Base-by-base conservation (phyloP, 2,113 vertebrate species). In the Xiphophorus hellerii region DNA sequence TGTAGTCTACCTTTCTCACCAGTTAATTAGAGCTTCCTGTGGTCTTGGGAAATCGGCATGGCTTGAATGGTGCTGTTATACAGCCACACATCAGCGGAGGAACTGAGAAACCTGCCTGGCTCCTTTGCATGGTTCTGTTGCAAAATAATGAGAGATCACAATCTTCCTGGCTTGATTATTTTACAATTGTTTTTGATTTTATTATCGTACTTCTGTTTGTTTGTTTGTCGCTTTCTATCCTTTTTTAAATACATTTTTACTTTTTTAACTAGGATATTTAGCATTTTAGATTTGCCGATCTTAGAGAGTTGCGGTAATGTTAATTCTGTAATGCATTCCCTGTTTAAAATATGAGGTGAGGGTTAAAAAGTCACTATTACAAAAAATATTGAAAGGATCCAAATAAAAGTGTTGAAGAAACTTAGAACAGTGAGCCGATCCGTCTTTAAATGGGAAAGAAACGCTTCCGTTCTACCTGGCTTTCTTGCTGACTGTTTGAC, bases 61-160 rank as follows among this genome's bases (percentile, higher is more conserved):
- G 87, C 87, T 89, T 74, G 68, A 76, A 79, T 78, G 83, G 79
- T 78, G 75, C 87, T 83, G 87, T 79, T 82, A 62, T 51, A 44
- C 39, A 70, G 81, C 78, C 82, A 78, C 79, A 84, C 72, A 63
- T 69, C 71, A 86, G 69, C 25, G 83, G 79, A 84, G 54, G 29
- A 78, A 88, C 76, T 82, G 85, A 89, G 73, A 87, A 84, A 75
- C 73, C 72, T 80, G 82, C 80, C 28, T 74, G 67, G 74, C 70
- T 76, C 84, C 78, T 81, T 84, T 90, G 92, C 93, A 93, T 93
- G 91, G 86, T 91, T 92, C 81, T 88, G 85, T 91, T 89, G 89
- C 89, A 84, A 81, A 76, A 63, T 75, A 63, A 84, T 48, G 81
- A 79, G 62, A 66, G 77, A 86, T 83, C 81, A 76, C 62, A 71